Percentiles rank a stretch among this genome's conserved stretches.
Evolutionary conservation across 2,113 vertebrate species (phyloP).

Genomic region (Eubucco bourcierii): DNA sequence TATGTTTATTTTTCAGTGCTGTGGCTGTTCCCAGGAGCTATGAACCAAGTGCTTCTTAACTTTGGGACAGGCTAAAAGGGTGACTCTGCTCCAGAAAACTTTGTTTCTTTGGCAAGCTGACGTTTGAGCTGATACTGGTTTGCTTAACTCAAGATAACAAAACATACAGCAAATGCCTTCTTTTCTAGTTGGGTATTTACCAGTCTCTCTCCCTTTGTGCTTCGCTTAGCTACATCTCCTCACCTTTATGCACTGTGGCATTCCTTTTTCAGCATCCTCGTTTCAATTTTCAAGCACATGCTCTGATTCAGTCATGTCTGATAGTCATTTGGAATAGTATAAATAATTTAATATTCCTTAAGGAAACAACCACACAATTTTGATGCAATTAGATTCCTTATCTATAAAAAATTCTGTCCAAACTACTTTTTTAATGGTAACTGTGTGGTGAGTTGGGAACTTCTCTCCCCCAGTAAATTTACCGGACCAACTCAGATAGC

Average conservation of each 20-base stretch:
- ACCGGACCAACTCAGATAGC: too few relatives aligned
- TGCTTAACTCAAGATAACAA: not conserved
- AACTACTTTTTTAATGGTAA: not conserved
- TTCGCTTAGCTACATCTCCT: not conserved
- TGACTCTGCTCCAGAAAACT: not conserved
- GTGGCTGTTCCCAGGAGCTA: slow-evolving; percentile 46
- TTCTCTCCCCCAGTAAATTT: too few relatives aligned
- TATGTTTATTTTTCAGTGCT: slow-evolving; percentile 48
- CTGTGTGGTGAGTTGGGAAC: not conserved
- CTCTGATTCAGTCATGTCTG: not conserved
- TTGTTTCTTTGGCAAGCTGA: slow-evolving; percentile 10
- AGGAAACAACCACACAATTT: not conserved
- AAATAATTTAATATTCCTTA: not conserved
- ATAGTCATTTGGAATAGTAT: not conserved
- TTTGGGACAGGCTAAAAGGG: slow-evolving; percentile 23
- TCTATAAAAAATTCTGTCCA: not conserved
- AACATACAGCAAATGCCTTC: slow-evolving; percentile 15
- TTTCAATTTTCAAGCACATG: not conserved
- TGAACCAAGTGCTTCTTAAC: slow-evolving; percentile 55
- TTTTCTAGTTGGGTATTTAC: slow-evolving; percentile 16
- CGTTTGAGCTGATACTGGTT: slow-evolving; percentile 22
- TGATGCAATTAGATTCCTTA: not conserved
- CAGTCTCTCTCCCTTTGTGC: not conserved
- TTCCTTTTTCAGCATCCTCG: not conserved
- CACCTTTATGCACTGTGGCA: not conserved